Percentiles rank a stretch among this genome's conserved stretches.
Evolutionary conservation across 1,140 invertebrate genomes (phyloP).

Genomic region (Drosophila triauraria): DNA sequence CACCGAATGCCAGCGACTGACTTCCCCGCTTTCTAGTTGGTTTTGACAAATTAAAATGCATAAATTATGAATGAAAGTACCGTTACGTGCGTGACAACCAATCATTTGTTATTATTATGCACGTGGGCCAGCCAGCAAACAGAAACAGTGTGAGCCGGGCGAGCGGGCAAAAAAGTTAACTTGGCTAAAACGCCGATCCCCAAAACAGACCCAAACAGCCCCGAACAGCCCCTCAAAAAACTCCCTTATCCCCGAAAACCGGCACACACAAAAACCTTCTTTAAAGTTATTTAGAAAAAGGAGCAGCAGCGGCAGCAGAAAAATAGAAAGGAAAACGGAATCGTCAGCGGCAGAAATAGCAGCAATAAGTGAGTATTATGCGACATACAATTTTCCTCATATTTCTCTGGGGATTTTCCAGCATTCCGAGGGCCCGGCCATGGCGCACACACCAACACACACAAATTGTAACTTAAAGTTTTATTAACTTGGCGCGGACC

Average conservation of each 20-base stretch:
- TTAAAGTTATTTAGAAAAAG: conserved; percentile 32
- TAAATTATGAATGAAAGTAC: conserved; percentile 84
- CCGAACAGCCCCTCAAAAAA: too few species aligned
- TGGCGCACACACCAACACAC: neutral
- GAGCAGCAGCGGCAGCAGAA: neutral
- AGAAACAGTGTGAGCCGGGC: conserved; percentile 23
- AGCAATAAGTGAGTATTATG: conserved; percentile 56
- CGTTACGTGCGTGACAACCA: conserved; percentile 82
- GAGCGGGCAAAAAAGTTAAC: conserved; percentile 31
- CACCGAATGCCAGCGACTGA: conserved; percentile 9
- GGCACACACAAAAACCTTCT: conserved; percentile 18
- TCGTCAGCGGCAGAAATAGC: conserved; percentile 35
- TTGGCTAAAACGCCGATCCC: conserved; percentile 28
- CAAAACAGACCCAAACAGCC: neutral
- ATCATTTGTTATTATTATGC: conserved; percentile 84
- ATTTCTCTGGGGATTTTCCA: conserved; percentile 53
- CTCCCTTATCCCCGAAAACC: neutral
- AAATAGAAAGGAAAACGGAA: conserved; percentile 23
- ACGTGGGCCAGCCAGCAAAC: conserved; percentile 59
- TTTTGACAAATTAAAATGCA: conserved; percentile 83
- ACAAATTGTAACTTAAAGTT: conserved; percentile 66
- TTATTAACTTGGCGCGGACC: conserved; percentile 54
- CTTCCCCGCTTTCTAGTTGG: conserved; percentile 30
- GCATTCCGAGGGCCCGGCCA: neutral
- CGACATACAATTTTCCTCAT: conserved; percentile 45